Conservation (phyloP, 2,113 vertebrate genomes). For the Cichladusa arquata region DNA sequence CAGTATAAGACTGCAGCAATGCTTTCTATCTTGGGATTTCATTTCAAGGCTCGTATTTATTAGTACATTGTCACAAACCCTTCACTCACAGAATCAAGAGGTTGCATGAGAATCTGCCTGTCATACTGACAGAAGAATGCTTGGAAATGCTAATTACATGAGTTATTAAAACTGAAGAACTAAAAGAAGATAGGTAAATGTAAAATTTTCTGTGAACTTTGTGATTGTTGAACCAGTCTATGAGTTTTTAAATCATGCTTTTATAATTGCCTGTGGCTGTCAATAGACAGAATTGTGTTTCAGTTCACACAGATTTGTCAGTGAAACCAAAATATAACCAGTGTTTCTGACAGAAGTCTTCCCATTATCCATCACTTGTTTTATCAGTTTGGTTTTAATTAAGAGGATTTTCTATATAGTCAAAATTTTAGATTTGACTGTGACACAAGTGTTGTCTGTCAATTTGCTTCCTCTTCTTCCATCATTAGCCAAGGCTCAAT, state of each 20-base stretch:
- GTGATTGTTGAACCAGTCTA: not conserved
- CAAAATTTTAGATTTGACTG: not conserved
- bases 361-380: not conserved
- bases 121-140: not conserved
- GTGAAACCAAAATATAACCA: not conserved
- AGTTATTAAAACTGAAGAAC: not conserved
- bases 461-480: not conserved
- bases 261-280: not conserved
- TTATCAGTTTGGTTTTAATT: not conserved
- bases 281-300: not conserved
- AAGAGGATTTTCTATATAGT: not conserved
- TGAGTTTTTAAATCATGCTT: not conserved
- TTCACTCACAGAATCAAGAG: not conserved
- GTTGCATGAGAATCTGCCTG: not conserved
- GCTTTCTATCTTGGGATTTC: constrained; percentile 30
- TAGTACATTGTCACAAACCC: not conserved
- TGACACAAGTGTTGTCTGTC: not conserved
- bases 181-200: not conserved
- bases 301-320: not conserved
- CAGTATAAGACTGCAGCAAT: not conserved
- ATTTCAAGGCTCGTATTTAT: not conserved
- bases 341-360: not conserved
- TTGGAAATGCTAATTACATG: not conserved
- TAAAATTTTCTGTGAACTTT: not conserved
- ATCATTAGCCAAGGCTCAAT: not conserved